Evolutionary conservation across 2,113 vertebrate species (phyloP).

Genomic region (Elephantulus edwardii): DNA sequence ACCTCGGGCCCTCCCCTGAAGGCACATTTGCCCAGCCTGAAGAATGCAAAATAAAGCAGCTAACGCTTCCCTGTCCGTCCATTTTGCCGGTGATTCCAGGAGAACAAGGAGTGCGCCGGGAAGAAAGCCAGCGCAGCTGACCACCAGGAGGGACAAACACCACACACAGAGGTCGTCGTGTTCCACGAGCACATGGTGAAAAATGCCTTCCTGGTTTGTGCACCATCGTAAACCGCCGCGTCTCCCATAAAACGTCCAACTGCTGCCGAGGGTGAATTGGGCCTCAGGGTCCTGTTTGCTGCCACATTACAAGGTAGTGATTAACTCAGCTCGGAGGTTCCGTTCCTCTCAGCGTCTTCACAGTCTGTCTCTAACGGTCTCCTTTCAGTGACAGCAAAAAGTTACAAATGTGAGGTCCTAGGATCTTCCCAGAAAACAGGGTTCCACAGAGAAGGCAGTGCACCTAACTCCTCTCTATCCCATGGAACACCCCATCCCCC

Average conservation of each 20-base stretch:
- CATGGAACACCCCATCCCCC: no score
- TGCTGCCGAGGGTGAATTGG: not conserved
- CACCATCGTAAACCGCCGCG: conserved; percentile 71
- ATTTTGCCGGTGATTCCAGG: not conserved
- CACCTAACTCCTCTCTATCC: no score
- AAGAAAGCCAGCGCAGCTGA: not conserved
- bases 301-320: conserved; percentile 57
- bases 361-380: not conserved
- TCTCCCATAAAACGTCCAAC: conserved; percentile 52
- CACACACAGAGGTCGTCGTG: conserved; percentile 72
- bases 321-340: conserved; percentile 65
- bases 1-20: not conserved
- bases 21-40: not conserved
- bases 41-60: not conserved
- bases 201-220: conserved; percentile 76
- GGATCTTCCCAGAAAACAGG: not conserved
- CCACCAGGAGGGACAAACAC: not conserved
- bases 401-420: no score
- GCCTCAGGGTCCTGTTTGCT: conserved; percentile 58
- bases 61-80: not conserved
- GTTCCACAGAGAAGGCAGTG: not conserved
- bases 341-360: not conserved
- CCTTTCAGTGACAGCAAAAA: no score
- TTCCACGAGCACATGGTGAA: conserved; percentile 75
- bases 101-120: not conserved